These are phyloP conservation scores for Misgurnus mizolepis DNA, from an alignment of 2,113 vertebrate species.

Conservation along the genomic window DNA sequence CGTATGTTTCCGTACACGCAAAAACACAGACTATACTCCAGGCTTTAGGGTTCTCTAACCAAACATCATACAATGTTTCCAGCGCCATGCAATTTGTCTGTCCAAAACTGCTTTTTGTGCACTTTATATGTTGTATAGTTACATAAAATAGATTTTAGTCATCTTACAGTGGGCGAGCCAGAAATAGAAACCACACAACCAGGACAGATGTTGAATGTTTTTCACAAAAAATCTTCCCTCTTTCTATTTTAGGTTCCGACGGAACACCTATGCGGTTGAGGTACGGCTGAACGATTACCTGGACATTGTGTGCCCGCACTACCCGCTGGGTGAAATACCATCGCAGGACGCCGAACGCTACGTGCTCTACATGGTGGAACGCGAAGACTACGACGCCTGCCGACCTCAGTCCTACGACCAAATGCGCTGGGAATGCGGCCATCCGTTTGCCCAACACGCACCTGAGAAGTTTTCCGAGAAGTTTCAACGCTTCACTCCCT, in stretches of 20 bases:
- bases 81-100: too few species aligned
- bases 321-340: slow-evolving; percentile 78
- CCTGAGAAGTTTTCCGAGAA: slow-evolving; percentile 93
- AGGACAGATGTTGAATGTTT: background rate
- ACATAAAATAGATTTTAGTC: background rate
- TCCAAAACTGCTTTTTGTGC: too few species aligned
- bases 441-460: slow-evolving; percentile 83
- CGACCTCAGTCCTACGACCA: slow-evolving; percentile 85
- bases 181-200: too few species aligned
- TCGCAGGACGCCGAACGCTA: slow-evolving; percentile 82
- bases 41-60: too few species aligned
- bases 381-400: slow-evolving; percentile 80
- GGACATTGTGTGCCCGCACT: slow-evolving; percentile 94
- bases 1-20: too few species aligned
- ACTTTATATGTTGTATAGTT: background rate
- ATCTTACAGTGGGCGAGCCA: background rate
- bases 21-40: too few species aligned
- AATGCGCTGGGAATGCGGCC: slow-evolving; percentile 91
- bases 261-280: slow-evolving; percentile 78
- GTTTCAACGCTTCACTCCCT: slow-evolving; percentile 93
- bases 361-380: slow-evolving; percentile 90
- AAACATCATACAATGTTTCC: too few species aligned
- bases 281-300: slow-evolving; percentile 90
- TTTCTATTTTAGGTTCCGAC: slow-evolving; percentile 74
- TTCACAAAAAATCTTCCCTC: background rate